phyloP scores from a whole-genome alignment of 2,888 invertebrate genomes.

The Epistrophe eligans region DNA sequence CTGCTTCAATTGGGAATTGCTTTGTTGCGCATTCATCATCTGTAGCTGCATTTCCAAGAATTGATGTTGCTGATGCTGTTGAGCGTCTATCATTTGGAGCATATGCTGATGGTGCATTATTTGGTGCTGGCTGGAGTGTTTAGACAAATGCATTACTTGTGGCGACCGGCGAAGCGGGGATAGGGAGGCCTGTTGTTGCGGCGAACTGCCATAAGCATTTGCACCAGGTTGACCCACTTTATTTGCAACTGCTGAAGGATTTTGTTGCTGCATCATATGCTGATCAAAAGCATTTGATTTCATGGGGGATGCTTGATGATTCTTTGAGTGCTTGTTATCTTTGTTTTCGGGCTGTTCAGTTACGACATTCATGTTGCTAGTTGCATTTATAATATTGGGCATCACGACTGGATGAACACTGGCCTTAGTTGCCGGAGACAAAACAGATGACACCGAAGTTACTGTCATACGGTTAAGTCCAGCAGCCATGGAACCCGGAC shows the following conservation, averaged over 20 bases:
- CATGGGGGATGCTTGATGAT: slow-evolving; percentile 46
- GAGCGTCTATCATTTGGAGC: slow-evolving; percentile 77
- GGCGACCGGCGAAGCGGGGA: slow-evolving; percentile 79
- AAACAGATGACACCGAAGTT: slow-evolving; percentile 60
- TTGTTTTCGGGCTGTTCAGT: slow-evolving; percentile 59
- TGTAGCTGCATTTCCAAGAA: slow-evolving; percentile 15
- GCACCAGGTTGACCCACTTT: slow-evolving; percentile 77
- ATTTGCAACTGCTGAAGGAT: slow-evolving; percentile 81
- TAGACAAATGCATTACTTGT: slow-evolving; percentile 80
- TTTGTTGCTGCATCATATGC: slow-evolving; percentile 77
- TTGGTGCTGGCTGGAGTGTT: slow-evolving; percentile 78
- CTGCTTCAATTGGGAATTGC: slow-evolving; percentile 70
- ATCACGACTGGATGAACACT: slow-evolving; percentile 55
- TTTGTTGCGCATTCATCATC: slow-evolving; percentile 75
- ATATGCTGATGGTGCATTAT: slow-evolving; percentile 77
- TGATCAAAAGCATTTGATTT: slow-evolving; percentile 55
- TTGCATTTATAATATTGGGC: slow-evolving; percentile 53
- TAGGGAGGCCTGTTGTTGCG: slow-evolving; percentile 80
- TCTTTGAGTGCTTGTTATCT: slow-evolving; percentile 55
- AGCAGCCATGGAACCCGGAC: slow-evolving; percentile 26
- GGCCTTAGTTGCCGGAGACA: slow-evolving; percentile 52
- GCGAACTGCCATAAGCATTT: slow-evolving; percentile 71
- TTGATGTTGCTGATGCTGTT: slow-evolving; percentile 71
- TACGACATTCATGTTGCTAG: slow-evolving; percentile 35
- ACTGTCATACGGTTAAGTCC: slow-evolving; percentile 62